phyloP scores from a whole-genome alignment of 2,888 invertebrate genomes.

The Hipparchia semele region DNA sequence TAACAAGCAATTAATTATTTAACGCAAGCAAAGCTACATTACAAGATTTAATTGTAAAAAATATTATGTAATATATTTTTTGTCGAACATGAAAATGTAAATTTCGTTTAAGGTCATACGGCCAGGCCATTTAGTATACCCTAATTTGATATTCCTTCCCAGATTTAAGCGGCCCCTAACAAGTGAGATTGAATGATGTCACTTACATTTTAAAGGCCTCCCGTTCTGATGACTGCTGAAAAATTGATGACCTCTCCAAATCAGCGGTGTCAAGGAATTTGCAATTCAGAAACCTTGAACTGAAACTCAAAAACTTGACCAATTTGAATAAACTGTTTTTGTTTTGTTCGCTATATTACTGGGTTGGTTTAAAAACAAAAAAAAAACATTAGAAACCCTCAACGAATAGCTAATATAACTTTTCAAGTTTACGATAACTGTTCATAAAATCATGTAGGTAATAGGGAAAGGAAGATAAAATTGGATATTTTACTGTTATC shows the following conservation, averaged over 20 bases:
- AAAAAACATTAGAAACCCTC: too few relatives aligned
- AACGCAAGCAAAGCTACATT: too few relatives aligned
- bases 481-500: too few relatives aligned
- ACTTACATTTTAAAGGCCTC: neutral
- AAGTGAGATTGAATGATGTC: neutral
- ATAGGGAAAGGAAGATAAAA: too few relatives aligned
- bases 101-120: slow-evolving; percentile 4
- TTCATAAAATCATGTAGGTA: too few relatives aligned
- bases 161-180: neutral
- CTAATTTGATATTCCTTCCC: slow-evolving; percentile 10
- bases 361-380: too few relatives aligned
- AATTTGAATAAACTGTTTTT: too few relatives aligned
- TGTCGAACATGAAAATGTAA: slow-evolving; percentile 1
- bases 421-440: too few relatives aligned
- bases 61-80: neutral
- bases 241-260: neutral
- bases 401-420: too few relatives aligned
- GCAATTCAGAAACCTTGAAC: neutral
- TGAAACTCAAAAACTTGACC: too few relatives aligned
- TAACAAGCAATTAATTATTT: too few relatives aligned
- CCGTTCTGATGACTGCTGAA: neutral
- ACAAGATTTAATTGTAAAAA: neutral
- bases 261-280: neutral
- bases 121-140: neutral
- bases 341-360: too few relatives aligned